Evolutionary conservation across 2,888 invertebrate genomes (phyloP), one percentile per base, ranked within the genome.

Genomic region (Platyscelio sp.): DNA sequence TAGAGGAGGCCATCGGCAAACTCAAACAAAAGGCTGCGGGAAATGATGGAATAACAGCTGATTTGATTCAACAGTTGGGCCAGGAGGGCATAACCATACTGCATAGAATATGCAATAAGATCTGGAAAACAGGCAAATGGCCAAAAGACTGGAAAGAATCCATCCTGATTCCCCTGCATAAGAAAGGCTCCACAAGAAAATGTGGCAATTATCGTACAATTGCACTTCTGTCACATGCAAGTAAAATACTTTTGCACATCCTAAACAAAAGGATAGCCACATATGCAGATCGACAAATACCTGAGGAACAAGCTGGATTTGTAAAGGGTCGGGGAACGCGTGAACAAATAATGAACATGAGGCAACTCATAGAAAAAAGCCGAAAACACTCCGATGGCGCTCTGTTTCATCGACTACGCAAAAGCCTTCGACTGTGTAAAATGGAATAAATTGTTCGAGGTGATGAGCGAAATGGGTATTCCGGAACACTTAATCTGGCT

Each of bases 351-450:
- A 13, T 60, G 13, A 60, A 60, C 13, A n/a, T 60, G 2, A 5
- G 38, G 22, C 60, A 60, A 38, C 7, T 60, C 38, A 60, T 60
- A 11, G 38, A 60, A 15, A 60, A 60, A 60, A 38, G 38, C 9
- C 7, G 60, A 60, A 38, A 60, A 22, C 38, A 60, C 7, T 6
- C 60, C 60, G 13, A 15, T 60, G 2, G 2, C 38, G 11, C 33
- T 60, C 15, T 60, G 60, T n/a, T 60, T 60, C 15, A 38, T 60
- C 5, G 60, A 60, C 13, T 38, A 60, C 38, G 2, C 3, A 4
- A 60, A 60, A 38, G 60, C 60, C 4, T 38, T 60, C 22, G 60
- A 60, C 38, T 60, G 38, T 15, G 60, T 60, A 38, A 27, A 15
- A 38, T 60, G 60, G 38, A 38, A n/a, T 9, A 40, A 63, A 29